Evolutionary conservation across 2,113 vertebrate genomes (phyloP).

Genomic region (Cyphomyrus plagiostoma): DNA sequence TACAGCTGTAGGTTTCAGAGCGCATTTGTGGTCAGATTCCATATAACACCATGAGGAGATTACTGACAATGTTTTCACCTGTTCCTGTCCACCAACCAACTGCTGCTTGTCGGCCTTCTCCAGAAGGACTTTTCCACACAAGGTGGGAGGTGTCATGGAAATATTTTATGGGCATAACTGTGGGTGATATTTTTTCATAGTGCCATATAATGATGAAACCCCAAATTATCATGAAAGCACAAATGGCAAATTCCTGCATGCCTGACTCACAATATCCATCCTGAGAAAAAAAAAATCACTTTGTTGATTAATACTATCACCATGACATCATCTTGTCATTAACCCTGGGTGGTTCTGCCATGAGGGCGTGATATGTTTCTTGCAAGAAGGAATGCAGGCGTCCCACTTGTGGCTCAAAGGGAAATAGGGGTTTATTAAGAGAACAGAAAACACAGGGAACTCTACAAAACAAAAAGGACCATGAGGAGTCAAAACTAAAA

Average conservation of each 20-base stretch:
- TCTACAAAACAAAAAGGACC: no score
- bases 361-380: no score
- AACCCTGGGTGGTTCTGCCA: no score
- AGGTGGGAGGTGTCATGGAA: background rate
- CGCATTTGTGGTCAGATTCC: background rate
- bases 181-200: background rate
- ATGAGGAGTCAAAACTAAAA: no score
- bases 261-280: background rate
- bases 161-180: background rate
- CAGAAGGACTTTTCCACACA: background rate
- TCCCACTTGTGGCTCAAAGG: no score
- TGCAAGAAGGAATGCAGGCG: no score
- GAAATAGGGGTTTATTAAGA: no score
- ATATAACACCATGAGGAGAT: background rate
- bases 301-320: background rate
- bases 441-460: no score
- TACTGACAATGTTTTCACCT: background rate
- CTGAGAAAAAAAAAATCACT: background rate
- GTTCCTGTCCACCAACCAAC: background rate
- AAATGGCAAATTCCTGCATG: background rate
- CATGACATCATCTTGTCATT: background rate
- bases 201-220: background rate
- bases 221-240: background rate
- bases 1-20: background rate
- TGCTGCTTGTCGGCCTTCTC: background rate